These are phyloP conservation scores for Myanophis thanlyinensis DNA, from an alignment of 2,113 vertebrate species.

Conservation along the genomic window DNA sequence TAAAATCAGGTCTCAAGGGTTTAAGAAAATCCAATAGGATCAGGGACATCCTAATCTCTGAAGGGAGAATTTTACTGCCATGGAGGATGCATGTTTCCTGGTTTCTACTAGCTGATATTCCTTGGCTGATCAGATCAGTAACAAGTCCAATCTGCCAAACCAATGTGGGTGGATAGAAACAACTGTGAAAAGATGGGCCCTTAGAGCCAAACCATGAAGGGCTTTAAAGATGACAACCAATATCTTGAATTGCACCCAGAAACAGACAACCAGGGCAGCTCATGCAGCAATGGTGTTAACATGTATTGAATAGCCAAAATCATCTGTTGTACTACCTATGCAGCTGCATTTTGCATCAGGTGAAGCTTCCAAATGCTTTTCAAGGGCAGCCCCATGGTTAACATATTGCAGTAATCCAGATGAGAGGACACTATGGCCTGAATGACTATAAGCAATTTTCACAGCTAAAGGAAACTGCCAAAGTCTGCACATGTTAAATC, in stretches of 20 bases:
- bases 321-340: neutral
- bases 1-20: neutral
- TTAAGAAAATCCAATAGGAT: neutral
- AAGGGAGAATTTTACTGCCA: neutral
- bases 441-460: neutral
- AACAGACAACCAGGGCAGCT: neutral
- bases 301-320: neutral
- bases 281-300: neutral
- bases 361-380: neutral
- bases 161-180: neutral
- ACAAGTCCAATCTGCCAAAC: neutral
- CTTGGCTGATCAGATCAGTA: neutral
- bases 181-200: neutral
- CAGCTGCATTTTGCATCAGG: neutral
- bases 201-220: neutral
- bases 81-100: neutral
- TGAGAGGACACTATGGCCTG: neutral
- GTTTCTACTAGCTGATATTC: neutral
- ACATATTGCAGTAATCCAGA: neutral
- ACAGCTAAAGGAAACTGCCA: neutral
- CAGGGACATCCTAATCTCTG: neutral
- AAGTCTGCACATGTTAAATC: neutral
- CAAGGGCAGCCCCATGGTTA: neutral
- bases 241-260: neutral
- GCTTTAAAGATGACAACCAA: neutral